Percentiles rank a stretch among this genome's conserved stretches.
Conservation (phyloP, 2,113 vertebrate genomes). For the Syngnathus scovelli region DNA sequence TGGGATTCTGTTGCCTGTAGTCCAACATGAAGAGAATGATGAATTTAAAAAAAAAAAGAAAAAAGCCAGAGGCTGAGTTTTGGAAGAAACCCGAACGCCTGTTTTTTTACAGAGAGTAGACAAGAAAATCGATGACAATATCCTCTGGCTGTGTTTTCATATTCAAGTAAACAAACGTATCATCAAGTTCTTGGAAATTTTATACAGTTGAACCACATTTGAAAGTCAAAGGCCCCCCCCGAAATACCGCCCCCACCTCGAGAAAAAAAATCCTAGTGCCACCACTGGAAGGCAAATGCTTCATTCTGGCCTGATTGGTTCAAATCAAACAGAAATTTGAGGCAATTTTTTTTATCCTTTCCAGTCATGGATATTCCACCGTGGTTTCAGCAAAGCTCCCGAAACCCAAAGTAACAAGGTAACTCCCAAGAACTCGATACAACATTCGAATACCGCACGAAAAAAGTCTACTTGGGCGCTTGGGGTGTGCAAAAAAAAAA, state of each 20-base stretch:
- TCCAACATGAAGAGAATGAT: conserved; percentile 3
- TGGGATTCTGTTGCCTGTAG: conserved; percentile 2
- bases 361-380: too few relatives aligned
- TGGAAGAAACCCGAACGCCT: background rate
- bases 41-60: background rate
- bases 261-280: too few relatives aligned
- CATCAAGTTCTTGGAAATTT: background rate
- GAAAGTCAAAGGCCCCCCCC: background rate
- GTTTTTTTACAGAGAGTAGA: background rate
- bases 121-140: background rate
- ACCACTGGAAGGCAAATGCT: too few relatives aligned
- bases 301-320: too few relatives aligned
- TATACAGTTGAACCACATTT: background rate
- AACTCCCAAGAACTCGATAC: background rate
- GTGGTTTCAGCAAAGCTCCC: too few relatives aligned
- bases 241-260: background rate
- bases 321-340: too few relatives aligned
- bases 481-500: background rate
- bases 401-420: too few relatives aligned
- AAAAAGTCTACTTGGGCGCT: background rate
- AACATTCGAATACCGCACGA: background rate
- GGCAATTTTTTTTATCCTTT: too few relatives aligned
- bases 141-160: background rate
- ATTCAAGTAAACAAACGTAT: conserved; percentile 5
- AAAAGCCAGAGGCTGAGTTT: background rate